Percentiles rank a stretch among this genome's conserved stretches.
phyloP scores from a whole-genome alignment of 2,888 invertebrate species.

The Frankliniella fusca region DNA sequence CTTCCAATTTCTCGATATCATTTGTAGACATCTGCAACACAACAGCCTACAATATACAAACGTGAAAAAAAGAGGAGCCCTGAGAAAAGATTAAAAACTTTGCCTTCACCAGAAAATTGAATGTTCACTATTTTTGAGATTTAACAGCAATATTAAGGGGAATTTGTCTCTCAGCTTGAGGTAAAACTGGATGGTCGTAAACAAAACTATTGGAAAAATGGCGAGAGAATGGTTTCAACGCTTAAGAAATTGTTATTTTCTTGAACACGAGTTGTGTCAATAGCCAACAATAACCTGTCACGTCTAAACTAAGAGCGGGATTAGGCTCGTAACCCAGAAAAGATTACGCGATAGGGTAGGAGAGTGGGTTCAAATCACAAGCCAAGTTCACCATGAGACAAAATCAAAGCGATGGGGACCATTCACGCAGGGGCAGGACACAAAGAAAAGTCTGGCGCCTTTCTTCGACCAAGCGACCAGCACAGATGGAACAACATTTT shows the following conservation, averaged over 20 bases:
- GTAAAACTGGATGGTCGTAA: background rate
- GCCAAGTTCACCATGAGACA: background rate
- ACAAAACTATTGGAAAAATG: background rate
- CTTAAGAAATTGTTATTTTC: background rate
- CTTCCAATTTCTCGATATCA: conserved; percentile 83
- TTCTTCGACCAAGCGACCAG: background rate
- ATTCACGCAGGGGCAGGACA: background rate
- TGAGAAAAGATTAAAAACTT: too few species aligned
- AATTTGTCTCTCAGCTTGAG: background rate
- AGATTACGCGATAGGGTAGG: background rate
- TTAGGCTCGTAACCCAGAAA: background rate
- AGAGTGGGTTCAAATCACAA: background rate
- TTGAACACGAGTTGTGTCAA: background rate
- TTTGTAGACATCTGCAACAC: conserved; percentile 52
- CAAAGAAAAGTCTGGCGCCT: background rate
- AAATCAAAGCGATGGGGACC: background rate
- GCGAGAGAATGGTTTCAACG: background rate
- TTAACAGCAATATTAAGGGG: background rate
- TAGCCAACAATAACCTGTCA: conserved; percentile 8
- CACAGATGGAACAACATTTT: background rate
- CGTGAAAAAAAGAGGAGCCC: background rate
- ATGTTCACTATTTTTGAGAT: too few species aligned
- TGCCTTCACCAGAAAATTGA: too few species aligned
- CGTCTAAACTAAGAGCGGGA: background rate
- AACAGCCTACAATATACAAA: conserved; percentile 1